Evolutionary conservation across 2,113 vertebrate species (phyloP).

Genomic region (Camelus dromedarius): DNA sequence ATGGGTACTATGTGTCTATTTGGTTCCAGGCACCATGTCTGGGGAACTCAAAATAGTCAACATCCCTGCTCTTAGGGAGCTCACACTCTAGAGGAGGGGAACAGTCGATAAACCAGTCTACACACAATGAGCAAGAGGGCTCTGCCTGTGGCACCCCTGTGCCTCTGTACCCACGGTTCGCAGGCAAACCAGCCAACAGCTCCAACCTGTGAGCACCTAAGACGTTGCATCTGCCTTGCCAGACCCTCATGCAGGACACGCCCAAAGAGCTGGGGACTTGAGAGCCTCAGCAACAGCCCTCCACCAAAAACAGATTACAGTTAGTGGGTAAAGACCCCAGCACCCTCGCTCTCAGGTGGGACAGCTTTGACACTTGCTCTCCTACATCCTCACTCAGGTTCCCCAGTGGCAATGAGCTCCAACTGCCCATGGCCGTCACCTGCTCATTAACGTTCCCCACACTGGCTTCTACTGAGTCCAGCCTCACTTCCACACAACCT

Average conservation of each 20-base stretch:
- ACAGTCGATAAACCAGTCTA: neutral
- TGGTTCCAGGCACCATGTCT: neutral
- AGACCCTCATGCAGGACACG: neutral
- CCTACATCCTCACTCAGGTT: neutral
- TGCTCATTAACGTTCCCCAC: neutral
- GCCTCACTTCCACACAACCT: neutral
- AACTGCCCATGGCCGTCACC: fast-evolving
- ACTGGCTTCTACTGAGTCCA: neutral
- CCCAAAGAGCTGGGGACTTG: neutral
- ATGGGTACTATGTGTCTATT: neutral
- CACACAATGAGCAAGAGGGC: neutral
- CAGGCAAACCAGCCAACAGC: neutral
- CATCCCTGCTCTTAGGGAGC: neutral
- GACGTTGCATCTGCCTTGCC: neutral
- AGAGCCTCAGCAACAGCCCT: neutral
- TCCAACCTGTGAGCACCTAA: neutral
- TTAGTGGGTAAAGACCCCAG: neutral
- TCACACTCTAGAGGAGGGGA: neutral
- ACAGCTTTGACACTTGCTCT: neutral
- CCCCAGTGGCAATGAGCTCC: neutral
- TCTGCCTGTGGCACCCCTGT: neutral
- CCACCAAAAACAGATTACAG: neutral
- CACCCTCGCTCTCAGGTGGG: neutral
- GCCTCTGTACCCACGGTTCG: neutral
- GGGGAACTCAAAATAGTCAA: neutral